A percentile compares a stretch with the other conserved stretches of the same genome.
Conservation (phyloP, 2,888 invertebrate genomes). For the Papilio protenor region DNA sequence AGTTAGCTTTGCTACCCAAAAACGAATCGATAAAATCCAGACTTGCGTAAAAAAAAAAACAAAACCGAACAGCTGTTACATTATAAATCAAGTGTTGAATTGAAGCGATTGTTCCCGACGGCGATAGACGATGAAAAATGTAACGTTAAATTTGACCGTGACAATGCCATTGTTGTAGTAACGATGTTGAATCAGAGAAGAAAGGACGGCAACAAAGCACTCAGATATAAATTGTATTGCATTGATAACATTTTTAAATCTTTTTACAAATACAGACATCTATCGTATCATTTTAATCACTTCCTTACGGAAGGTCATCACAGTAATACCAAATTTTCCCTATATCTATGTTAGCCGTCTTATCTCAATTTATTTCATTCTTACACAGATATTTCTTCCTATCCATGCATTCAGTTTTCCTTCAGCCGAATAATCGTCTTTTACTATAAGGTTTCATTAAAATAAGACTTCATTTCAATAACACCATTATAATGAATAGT, state of each 20-base stretch:
- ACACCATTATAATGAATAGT: neutral
- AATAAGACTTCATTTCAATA: neutral
- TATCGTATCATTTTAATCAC: neutral
- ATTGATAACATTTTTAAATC: neutral
- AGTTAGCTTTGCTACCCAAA: neutral
- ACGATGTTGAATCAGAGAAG: slow-evolving; percentile 20
- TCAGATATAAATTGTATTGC: neutral
- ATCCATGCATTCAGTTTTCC: too few species aligned
- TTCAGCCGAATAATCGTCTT: too few species aligned
- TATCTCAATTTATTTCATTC: too few species aligned
- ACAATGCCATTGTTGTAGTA: slow-evolving; percentile 18
- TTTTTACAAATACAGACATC: neutral
- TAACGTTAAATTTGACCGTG: slow-evolving; percentile 32
- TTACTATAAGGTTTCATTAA: too few species aligned
- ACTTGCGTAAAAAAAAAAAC: neutral
- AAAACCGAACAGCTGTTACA: slow-evolving; percentile 15
- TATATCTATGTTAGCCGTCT: too few species aligned
- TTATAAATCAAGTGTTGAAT: slow-evolving; percentile 26
- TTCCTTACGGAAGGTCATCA: neutral
- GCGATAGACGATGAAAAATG: slow-evolving; percentile 35
- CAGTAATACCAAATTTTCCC: neutral
- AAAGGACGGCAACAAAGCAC: slow-evolving; percentile 16
- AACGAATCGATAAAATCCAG: neutral
- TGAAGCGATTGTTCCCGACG: slow-evolving; percentile 29
- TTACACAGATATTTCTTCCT: too few species aligned